Conservation (phyloP, 2,888 invertebrate species). For the Drosophila neoperkinsi region DNA sequence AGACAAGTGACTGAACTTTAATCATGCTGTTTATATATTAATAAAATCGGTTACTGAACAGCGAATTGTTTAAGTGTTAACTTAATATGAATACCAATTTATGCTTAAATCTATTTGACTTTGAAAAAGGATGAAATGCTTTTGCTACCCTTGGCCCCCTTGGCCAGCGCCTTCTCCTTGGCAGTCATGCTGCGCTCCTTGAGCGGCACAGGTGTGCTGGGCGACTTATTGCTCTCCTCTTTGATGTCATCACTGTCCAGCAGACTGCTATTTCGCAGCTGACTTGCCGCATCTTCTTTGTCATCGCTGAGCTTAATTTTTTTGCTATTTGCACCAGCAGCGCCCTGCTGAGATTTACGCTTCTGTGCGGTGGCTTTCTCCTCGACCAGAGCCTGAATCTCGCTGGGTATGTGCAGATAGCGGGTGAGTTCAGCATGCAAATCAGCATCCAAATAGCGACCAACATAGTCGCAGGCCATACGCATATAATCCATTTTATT, state of each 20-base stretch:
- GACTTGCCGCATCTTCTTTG: conserved; percentile 82
- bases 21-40: not conserved
- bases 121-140: conserved; percentile 92
- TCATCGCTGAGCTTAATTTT: conserved; percentile 83
- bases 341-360: conserved; percentile 86
- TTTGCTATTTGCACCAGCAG: conserved; percentile 83
- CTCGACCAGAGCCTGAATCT: conserved; percentile 84
- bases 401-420: conserved; percentile 86
- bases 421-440: conserved; percentile 88
- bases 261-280: conserved; percentile 72
- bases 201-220: conserved; percentile 43
- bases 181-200: conserved; percentile 86
- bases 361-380: conserved; percentile 85
- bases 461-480: conserved; percentile 91
- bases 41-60: conserved; percentile 13
- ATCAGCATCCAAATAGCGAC: conserved; percentile 91
- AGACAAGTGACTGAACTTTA: conserved; percentile 42
- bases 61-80: not conserved
- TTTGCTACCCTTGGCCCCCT: conserved; percentile 92
- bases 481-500: conserved; percentile 79
- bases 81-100: conserved; percentile 3
- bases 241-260: conserved; percentile 63
- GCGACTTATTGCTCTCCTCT: conserved; percentile 33
- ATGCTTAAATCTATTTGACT: conserved; percentile 48
- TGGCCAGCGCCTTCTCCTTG: conserved; percentile 90